These are phyloP conservation scores for Xestia sexstrigata DNA, from an alignment of 2,888 invertebrate species.

Conservation along the genomic window DNA sequence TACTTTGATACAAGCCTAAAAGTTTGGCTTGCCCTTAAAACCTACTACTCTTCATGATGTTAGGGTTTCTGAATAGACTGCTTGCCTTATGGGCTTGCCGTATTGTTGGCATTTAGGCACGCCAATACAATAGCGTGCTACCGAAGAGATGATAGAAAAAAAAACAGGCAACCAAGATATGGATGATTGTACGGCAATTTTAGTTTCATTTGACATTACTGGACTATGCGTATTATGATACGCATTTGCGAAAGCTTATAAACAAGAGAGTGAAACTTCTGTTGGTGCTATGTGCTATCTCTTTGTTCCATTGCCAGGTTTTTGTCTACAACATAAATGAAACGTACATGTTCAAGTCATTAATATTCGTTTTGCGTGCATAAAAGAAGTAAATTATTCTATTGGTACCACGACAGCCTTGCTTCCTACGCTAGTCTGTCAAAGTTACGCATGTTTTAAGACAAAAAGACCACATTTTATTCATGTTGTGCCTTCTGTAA, in stretches of 20 bases:
- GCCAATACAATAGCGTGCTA: too few species aligned
- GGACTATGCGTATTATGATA: too few species aligned
- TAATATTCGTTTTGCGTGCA: slow-evolving; percentile 51
- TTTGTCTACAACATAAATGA: slow-evolving; percentile 18
- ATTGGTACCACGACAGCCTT: slow-evolving; percentile 54
- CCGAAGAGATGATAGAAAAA: too few species aligned
- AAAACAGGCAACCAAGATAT: neutral
- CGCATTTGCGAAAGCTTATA: neutral
- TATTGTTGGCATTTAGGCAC: too few species aligned
- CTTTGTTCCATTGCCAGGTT: neutral
- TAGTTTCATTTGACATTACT: neutral
- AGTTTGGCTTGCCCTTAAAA: too few species aligned
- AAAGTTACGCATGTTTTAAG: slow-evolving; percentile 49
- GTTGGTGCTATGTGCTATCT: neutral
- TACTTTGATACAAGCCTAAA: too few species aligned
- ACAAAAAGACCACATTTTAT: slow-evolving; percentile 38
- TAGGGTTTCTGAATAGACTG: too few species aligned
- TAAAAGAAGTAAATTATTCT: slow-evolving; percentile 53
- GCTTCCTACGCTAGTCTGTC: slow-evolving; percentile 59
- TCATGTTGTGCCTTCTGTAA: slow-evolving; percentile 36
- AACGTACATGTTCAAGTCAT: slow-evolving; percentile 39
- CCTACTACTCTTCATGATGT: too few species aligned
- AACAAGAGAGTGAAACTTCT: slow-evolving; percentile 6
- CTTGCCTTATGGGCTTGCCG: too few species aligned
- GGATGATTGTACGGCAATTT: too few species aligned